Evolutionary conservation across 2,888 invertebrate genomes (phyloP).

Genomic region (Polydrusus cervinus): DNA sequence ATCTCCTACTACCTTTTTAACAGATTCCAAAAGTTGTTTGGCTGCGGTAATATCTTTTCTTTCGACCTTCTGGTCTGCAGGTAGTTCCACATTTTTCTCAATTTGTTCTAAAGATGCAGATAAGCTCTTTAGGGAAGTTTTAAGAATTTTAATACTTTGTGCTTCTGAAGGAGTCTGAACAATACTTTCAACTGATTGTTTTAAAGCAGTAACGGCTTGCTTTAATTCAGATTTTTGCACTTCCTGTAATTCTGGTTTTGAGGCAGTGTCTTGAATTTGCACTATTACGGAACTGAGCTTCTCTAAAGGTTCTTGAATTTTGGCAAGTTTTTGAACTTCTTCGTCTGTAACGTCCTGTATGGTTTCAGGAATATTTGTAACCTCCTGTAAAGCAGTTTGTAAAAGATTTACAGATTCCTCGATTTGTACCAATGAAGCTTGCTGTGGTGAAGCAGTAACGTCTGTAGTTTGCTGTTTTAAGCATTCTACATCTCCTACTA

Average conservation of each 20-base stretch:
- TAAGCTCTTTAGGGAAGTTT: constrained; percentile 6
- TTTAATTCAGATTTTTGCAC: constrained; percentile 36
- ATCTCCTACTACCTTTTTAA: constrained; percentile 43
- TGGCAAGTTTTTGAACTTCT: constrained; percentile 11
- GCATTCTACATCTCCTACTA: constrained; percentile 21
- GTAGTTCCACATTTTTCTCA: constrained; percentile 10
- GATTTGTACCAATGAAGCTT: constrained; percentile 50
- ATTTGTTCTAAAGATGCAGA: constrained; percentile 10
- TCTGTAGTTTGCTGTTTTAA: constrained; percentile 7
- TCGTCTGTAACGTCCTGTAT: constrained; percentile 21
- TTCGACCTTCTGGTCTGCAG: not conserved
- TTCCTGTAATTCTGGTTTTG: constrained; percentile 33
- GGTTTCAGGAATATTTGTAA: constrained; percentile 10
- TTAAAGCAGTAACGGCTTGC: constrained; percentile 28
- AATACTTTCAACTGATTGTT: constrained; percentile 34
- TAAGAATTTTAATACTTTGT: constrained; percentile 31
- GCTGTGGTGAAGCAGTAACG: not conserved
- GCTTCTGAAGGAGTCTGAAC: constrained; percentile 26
- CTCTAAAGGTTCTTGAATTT: constrained; percentile 49
- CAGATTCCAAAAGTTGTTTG: constrained; percentile 24
- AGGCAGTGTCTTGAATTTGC: constrained; percentile 12
- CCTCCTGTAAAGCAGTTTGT: constrained; percentile 38
- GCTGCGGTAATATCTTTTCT: constrained; percentile 42
- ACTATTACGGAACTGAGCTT: constrained; percentile 35
- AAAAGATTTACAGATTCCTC: constrained; percentile 45